Percentiles rank a stretch among this genome's conserved stretches.
Evolutionary conservation across 1,140 invertebrate species (phyloP).

Genomic region (Pygmarrhopalites habei): DNA sequence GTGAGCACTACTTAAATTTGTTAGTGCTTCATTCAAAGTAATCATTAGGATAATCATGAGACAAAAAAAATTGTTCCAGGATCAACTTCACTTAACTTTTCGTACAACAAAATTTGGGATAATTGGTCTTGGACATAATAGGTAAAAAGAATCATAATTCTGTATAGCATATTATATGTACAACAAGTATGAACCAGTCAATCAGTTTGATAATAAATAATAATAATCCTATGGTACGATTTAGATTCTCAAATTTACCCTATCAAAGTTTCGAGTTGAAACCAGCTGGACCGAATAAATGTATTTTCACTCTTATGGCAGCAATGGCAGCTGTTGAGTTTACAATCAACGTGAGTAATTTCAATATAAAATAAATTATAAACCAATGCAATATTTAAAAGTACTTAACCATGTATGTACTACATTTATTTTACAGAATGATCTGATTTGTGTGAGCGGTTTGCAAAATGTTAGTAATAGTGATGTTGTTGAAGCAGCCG

Average conservation of each 20-base stretch:
- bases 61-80: too few relatives aligned
- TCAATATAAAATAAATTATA: neutral
- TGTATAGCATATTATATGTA: too few relatives aligned
- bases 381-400: too few relatives aligned
- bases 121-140: conserved; percentile 63
- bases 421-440: conserved; percentile 45
- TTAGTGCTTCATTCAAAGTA: too few relatives aligned
- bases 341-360: conserved; percentile 49
- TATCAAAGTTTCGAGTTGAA: conserved; percentile 77
- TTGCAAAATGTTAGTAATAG: conserved; percentile 52
- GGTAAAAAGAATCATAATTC: too few relatives aligned
- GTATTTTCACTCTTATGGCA: conserved; percentile 56
- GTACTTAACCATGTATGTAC: too few relatives aligned
- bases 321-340: conserved; percentile 63
- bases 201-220: too few relatives aligned
- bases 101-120: conserved; percentile 64
- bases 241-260: conserved; percentile 58
- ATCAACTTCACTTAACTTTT: conserved; percentile 57
- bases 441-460: conserved; percentile 51
- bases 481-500: conserved; percentile 48
- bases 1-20: too few relatives aligned
- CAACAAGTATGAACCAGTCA: too few relatives aligned
- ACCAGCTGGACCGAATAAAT: conserved; percentile 54
- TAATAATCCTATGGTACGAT: too few relatives aligned
- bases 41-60: too few relatives aligned